Percentiles rank a stretch among this genome's conserved stretches.
phyloP scores from a whole-genome alignment of 1,140 invertebrate genomes.

The Lordiphosa collinella region DNA sequence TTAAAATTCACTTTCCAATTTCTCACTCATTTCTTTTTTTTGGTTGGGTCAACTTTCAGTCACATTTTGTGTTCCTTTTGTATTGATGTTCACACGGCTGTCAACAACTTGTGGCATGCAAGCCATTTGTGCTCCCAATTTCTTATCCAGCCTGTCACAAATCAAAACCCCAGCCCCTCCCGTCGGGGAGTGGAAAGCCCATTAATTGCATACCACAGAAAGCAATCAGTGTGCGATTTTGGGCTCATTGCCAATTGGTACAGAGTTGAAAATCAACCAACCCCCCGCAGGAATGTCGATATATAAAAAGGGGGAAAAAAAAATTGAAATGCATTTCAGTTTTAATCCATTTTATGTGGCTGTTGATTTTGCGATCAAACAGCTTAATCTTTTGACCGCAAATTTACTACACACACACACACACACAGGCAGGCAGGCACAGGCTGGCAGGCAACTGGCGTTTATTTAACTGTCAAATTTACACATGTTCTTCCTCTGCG shows the following conservation, averaged over 20 bases:
- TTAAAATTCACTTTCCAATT: too few relatives aligned
- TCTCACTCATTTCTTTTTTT: too few relatives aligned
- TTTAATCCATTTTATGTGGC: constrained; percentile 70
- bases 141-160: constrained; percentile 27
- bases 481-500: constrained; percentile 41
- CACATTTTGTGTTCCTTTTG: too few relatives aligned
- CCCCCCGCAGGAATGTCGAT: constrained; percentile 18
- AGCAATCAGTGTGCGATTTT: constrained; percentile 63
- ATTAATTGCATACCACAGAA: constrained; percentile 70
- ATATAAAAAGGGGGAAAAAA: constrained; percentile 23
- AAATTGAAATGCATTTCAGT: constrained; percentile 50
- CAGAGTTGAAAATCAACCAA: background rate
- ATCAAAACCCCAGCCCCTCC: constrained; percentile 12
- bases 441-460: constrained; percentile 15
- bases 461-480: constrained; percentile 67
- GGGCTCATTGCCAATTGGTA: constrained; percentile 17
- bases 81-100: too few relatives aligned
- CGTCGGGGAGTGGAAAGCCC: constrained; percentile 1
- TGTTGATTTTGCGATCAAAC: constrained; percentile 74
- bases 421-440: background rate
- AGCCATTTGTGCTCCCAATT: constrained; percentile 5
- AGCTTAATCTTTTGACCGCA: constrained; percentile 70
- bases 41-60: too few relatives aligned
- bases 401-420: constrained; percentile 47
- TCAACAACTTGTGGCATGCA: constrained; percentile 13